Evolutionary conservation across 2,797 vertebrate genomes (phyloP), one percentile per base, ranked within the genome.

Genomic region (Coregonus suidteri): DNA sequence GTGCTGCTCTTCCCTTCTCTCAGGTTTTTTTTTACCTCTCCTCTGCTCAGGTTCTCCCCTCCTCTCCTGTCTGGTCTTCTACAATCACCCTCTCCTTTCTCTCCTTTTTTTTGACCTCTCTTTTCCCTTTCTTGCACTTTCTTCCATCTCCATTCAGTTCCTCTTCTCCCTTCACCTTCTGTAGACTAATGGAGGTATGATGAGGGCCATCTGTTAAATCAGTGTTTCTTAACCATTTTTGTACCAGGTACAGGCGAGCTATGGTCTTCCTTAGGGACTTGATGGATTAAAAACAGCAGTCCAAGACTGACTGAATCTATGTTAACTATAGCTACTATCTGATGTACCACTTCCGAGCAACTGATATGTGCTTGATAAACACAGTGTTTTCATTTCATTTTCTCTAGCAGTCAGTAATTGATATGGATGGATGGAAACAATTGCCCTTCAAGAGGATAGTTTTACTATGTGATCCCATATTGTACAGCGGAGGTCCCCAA

Each of bases 21-120:
- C 25, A 1, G 25, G 25, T 25, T 25, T 25, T 25, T 25, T 25
- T 25, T 25, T 25, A 25, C 25, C 25, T 25, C 25, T 25, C 25
- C 25, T 25, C 25, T 25, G 25, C 25, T 25, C 25, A 25, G 25
- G 25, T 25, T 41, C 35, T 37, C 6, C 35, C 6, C 35, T 37
- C 35, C 59, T 31, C 59, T 16, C 25, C 67, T 52, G 2, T 73
- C 71, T 14, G 62, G 37, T 76, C 59, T 73, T 76, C 76, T 35
- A 25, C 47, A 70, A 80, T 83, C 56, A 76, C 71, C 71, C 56
- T 66, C 71, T 67, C 18, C 65, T 41, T 41, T 18, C 47, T 54
- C 47, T 20, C 62, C 35, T 25, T 37, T 25, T 56, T 71, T 20
- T 51, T 25, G 5, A 9, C 7, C 3, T 20, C 66, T 37, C 31